These are phyloP conservation scores for Gasteruption jaculator DNA, from an alignment of 2,888 invertebrate species.

Conservation along the genomic window DNA sequence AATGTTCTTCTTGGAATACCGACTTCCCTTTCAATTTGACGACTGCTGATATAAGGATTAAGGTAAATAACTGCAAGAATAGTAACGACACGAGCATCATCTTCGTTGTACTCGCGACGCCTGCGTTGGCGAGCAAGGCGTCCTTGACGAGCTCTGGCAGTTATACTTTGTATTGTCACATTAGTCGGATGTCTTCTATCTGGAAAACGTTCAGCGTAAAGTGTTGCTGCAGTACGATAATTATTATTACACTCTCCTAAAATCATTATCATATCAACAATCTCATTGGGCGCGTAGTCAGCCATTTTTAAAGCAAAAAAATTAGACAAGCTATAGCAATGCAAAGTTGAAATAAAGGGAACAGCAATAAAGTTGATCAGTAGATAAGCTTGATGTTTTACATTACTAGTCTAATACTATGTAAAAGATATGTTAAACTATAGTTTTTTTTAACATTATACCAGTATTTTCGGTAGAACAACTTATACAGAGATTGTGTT, in stretches of 20 bases:
- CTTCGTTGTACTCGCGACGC: conserved; percentile 11
- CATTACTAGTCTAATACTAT: no score
- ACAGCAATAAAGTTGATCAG: no score
- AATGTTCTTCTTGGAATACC: conserved; percentile 16
- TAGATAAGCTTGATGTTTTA: no score
- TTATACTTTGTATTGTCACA: conserved; percentile 2
- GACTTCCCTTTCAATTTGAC: conserved; percentile 14
- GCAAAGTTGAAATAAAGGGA: no score
- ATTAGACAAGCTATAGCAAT: no score
- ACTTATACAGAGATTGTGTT: no score
- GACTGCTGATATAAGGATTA: conserved; percentile 17
- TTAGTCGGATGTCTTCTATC: conserved; percentile 7
- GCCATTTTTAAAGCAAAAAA: no score
- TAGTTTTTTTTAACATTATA: no score
- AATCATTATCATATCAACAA: conserved; percentile 13
- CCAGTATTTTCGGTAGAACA: no score
- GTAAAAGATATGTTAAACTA: no score
- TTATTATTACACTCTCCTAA: conserved; percentile 6
- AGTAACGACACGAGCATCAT: conserved; percentile 13
- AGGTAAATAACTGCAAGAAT: conserved; percentile 15
- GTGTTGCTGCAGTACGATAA: conserved; percentile 6
- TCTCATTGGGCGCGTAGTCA: conserved; percentile 2
- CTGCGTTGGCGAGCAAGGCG: conserved; percentile 7
- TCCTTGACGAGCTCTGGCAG: conserved; percentile 8
- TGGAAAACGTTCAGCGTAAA: conserved; percentile 8